A percentile compares a stretch with the other conserved stretches of the same genome.
Evolutionary conservation across 2,888 invertebrate genomes (phyloP).

Genomic region (Lapara coniferarum): DNA sequence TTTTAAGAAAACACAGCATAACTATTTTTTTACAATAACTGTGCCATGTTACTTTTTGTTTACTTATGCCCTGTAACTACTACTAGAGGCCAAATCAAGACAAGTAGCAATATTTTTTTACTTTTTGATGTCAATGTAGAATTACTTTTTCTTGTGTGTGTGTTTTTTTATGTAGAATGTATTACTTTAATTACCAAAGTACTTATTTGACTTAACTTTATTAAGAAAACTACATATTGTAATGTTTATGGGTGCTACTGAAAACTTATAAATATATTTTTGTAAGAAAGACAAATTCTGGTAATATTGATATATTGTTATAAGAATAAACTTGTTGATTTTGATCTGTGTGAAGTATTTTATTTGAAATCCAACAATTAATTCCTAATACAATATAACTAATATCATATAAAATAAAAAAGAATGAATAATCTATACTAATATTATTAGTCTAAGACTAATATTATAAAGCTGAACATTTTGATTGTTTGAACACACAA

Average conservation of each 20-base stretch:
- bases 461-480: too few relatives aligned
- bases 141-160: background rate
- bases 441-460: too few relatives aligned
- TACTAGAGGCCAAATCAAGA: background rate
- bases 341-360: conserved; percentile 25
- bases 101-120: background rate
- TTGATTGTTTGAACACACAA: too few relatives aligned
- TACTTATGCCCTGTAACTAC: background rate
- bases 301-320: conserved; percentile 31
- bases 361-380: background rate
- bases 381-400: too few relatives aligned
- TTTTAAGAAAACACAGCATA: conserved; percentile 9
- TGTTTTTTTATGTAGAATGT: background rate
- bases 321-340: conserved; percentile 42
- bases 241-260: conserved; percentile 55
- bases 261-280: conserved; percentile 43
- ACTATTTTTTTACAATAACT: background rate
- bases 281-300: conserved; percentile 37
- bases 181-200: background rate
- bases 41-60: conserved; percentile 12
- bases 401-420: too few relatives aligned
- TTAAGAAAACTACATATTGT: conserved; percentile 43
- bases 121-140: background rate
- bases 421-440: too few relatives aligned
- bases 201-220: conserved; percentile 26